Conservation (phyloP, 2,888 invertebrate species). For the Dryococelus australis region DNA sequence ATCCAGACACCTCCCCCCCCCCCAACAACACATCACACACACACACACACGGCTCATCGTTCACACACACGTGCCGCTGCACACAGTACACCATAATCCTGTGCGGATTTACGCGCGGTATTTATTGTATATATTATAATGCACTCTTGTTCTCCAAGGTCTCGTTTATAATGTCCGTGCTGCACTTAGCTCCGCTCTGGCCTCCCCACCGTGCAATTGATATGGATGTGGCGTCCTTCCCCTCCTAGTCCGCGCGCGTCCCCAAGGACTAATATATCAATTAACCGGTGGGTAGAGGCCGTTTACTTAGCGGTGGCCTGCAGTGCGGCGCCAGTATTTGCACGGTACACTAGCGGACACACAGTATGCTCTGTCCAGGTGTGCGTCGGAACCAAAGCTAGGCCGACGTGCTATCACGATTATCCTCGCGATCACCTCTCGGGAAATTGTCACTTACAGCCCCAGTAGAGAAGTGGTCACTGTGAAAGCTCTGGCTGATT, state of each 20-base stretch:
- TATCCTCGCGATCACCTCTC: no score
- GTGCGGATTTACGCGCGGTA: no score
- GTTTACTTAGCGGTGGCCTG: conserved; percentile 23
- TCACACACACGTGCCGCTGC: no score
- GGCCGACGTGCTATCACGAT: no score
- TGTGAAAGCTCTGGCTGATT: no score
- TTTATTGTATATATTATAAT: conserved; percentile 24
- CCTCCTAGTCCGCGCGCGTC: background rate
- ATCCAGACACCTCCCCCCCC: background rate
- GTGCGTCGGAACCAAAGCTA: no score
- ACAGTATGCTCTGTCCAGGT: background rate
- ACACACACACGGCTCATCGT: no score
- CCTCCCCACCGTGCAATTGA: conserved; percentile 23
- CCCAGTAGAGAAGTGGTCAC: no score
- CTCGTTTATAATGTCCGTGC: conserved; percentile 4
- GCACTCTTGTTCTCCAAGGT: conserved; percentile 12
- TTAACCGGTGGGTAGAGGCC: conserved; percentile 4
- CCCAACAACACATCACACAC: no score
- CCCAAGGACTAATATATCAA: conserved; percentile 18
- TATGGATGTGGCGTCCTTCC: conserved; percentile 19
- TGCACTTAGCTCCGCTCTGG: no score
- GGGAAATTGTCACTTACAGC: no score
- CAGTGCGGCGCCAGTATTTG: background rate
- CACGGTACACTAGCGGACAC: conserved; percentile 2
- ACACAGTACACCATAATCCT: no score